A percentile compares a stretch with the other conserved stretches of the same genome.
These are phyloP conservation scores for Mythimna loreyi DNA, from an alignment of 2,888 invertebrate species.

Conservation along the genomic window DNA sequence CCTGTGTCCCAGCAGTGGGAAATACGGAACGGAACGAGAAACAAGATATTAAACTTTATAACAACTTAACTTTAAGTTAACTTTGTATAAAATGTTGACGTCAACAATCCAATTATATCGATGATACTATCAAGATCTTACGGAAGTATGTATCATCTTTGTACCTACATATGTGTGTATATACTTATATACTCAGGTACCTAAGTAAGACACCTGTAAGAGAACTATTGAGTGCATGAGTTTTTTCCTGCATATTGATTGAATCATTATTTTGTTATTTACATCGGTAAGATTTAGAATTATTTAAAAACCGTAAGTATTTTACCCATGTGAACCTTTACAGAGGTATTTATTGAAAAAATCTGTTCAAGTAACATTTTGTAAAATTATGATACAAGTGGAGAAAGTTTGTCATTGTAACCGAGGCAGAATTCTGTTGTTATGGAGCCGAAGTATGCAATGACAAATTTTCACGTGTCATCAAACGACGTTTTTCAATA, in stretches of 20 bases:
- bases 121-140: slow-evolving; percentile 24
- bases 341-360: not conserved
- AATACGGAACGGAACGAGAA: no score
- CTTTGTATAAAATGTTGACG: slow-evolving; percentile 2
- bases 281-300: no score
- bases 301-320: not conserved
- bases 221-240: not conserved
- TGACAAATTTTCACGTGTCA: no score
- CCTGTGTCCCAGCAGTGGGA: no score
- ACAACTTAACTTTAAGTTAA: not conserved
- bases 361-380: not conserved
- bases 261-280: not conserved
- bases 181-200: no score
- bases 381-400: not conserved
- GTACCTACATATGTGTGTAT: not conserved
- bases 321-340: not conserved
- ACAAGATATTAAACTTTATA: not conserved
- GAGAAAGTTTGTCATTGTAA: no score
- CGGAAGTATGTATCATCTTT: slow-evolving; percentile 20
- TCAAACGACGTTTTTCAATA: no score
- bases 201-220: not conserved
- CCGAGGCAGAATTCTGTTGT: no score
- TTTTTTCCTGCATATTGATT: not conserved
- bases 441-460: no score
- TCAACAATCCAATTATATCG: slow-evolving; percentile 28